Evolutionary conservation across 2,888 invertebrate genomes (phyloP), one percentile per base, ranked within the genome.

Genomic region (Mesoligia furuncula): DNA sequence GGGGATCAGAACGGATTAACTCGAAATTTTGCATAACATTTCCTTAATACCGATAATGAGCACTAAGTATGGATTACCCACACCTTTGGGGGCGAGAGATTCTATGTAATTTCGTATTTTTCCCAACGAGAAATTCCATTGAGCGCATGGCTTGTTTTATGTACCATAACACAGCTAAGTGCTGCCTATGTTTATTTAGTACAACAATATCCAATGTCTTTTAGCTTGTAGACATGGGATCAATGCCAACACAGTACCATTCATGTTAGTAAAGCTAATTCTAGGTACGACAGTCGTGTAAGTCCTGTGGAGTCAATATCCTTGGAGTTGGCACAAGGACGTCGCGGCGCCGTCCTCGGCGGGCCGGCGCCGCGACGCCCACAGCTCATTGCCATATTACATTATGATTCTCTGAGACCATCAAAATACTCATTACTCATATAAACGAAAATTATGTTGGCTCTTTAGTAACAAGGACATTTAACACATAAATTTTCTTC

Each of bases 291-390:
- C 80, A 81, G 81, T 81, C 75, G 75, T 79, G 69, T 78, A 51
- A 80, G 83, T 87, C 88, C 86, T 88, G 83, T 61, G 81, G 85
- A 86, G 79, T 80, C 73, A 72, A 80, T 51, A 82, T 86, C 84
- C 89, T 87, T 84, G 76, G 73, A 73, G 65, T 24, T 54, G 73
- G 77, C 57, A 39, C 84, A 73, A 84, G 84, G 79, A 77, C 73
- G 74, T 64, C 51, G 24, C 24, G 81, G 81, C 87, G 89, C 83
- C 89, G 80, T 4, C 74, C 13, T n/a, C 83, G 36, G 86, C 36
- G 57, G 45, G 8, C 51, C 42, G 84, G 27, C 84, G 75, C 69
- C 82, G 51, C 51, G 80, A 68, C 85, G 81, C 71, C 79, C 76
- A 76, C 78, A 79, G 72, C 67, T 67, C 76, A 83, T 72, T 74